Evolutionary conservation across 2,888 invertebrate species (phyloP).

Genomic region (Cataglyphis altisquamis): DNA sequence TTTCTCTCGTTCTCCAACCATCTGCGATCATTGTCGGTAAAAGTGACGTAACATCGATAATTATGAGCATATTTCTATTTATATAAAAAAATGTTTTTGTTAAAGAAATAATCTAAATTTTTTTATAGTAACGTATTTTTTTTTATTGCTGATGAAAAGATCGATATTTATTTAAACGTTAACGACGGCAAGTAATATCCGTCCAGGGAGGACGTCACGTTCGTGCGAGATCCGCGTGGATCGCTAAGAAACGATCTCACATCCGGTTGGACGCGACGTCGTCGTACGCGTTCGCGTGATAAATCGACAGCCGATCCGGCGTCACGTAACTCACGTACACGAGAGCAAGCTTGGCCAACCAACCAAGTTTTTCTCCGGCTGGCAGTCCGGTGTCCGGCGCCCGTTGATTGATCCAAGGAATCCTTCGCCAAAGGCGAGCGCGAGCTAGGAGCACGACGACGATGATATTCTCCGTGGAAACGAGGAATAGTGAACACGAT

Average conservation of each 20-base stretch:
- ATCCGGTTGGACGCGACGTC: conserved; percentile 72
- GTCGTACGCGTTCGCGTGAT: conserved; percentile 76
- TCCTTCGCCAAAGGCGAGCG: conserved; percentile 64
- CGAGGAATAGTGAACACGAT: conserved; percentile 47
- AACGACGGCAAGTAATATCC: neutral
- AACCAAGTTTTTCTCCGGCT: conserved; percentile 78
- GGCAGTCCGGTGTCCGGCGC: conserved; percentile 70
- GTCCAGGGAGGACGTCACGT: conserved; percentile 60
- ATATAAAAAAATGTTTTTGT: neutral
- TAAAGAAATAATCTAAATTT: neutral
- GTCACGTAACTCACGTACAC: conserved; percentile 83
- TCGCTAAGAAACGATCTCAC: conserved; percentile 69
- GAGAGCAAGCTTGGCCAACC: conserved; percentile 68
- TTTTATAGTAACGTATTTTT: neutral
- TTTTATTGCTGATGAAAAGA: neutral
- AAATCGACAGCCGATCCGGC: conserved; percentile 80
- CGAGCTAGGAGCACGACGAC: conserved; percentile 33
- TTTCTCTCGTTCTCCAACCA: conserved; percentile 1
- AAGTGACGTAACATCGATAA: neutral
- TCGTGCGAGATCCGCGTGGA: conserved; percentile 58
- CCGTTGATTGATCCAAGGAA: conserved; percentile 76
- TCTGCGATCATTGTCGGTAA: neutral
- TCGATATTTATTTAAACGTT: neutral
- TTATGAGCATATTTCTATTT: neutral
- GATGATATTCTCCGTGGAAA: conserved; percentile 47